phyloP scores from a whole-genome alignment of 2,888 invertebrate genomes.

The Dinocampus coccinellae region DNA sequence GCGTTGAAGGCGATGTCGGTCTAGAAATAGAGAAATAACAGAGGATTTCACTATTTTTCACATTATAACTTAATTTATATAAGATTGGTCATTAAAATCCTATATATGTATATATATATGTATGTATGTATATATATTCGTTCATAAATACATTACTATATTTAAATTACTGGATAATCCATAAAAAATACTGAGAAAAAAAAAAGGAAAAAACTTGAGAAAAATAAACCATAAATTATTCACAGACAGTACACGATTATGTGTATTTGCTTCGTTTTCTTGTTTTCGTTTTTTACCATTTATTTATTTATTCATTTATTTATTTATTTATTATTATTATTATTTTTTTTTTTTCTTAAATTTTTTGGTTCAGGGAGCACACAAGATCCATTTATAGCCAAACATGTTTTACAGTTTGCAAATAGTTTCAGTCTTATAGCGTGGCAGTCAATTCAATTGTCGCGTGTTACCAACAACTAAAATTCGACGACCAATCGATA shows the following conservation, averaged over 20 bases:
- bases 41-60: conserved; percentile 32
- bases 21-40: conserved; percentile 65
- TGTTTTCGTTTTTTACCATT: background rate
- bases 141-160: background rate
- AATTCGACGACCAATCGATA: conserved; percentile 14
- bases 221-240: background rate
- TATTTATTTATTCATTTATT: conserved; percentile 7
- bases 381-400: conserved; percentile 29
- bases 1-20: conserved; percentile 67
- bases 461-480: background rate
- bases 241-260: background rate
- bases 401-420: conserved; percentile 29
- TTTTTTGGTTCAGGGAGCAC: conserved; percentile 32
- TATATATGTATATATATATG: conserved; percentile 22
- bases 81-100: conserved; percentile 34
- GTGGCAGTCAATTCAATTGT: conserved; percentile 32
- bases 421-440: conserved; percentile 40
- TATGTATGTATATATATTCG: conserved; percentile 14
- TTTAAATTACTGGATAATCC: conserved; percentile 23
- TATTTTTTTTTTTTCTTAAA: conserved; percentile 25
- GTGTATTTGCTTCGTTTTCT: background rate
- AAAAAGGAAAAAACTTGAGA: background rate
- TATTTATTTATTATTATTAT: too few species aligned
- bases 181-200: conserved; percentile 14
- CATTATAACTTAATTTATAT: conserved; percentile 33